Percentiles rank a stretch among this genome's conserved stretches.
These are phyloP conservation scores for Zaprionus bogoriensis DNA, from an alignment of 2,888 invertebrate species.

Conservation along the genomic window DNA sequence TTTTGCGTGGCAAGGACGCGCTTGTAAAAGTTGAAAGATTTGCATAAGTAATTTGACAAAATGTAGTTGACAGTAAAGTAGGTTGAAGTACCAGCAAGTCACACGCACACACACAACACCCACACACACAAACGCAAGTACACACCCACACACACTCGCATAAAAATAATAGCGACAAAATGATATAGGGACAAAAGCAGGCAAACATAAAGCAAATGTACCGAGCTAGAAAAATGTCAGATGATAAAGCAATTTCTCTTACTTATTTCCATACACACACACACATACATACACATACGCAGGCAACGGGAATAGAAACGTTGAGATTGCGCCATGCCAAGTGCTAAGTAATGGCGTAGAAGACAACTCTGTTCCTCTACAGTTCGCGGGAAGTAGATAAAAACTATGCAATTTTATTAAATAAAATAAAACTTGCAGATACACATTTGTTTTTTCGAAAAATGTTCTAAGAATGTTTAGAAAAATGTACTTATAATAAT, in stretches of 20 bases:
- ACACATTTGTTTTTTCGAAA: too few relatives aligned
- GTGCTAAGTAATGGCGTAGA: background rate
- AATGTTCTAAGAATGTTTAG: too few relatives aligned
- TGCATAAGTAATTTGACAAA: constrained; percentile 80
- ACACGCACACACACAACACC: constrained; percentile 27
- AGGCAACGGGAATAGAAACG: constrained; percentile 19
- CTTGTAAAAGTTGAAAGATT: constrained; percentile 77
- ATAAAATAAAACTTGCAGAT: too few relatives aligned
- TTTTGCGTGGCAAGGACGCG: constrained; percentile 68
- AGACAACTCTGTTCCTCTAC: too few relatives aligned
- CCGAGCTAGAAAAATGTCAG: constrained; percentile 48
- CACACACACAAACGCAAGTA: too few relatives aligned
- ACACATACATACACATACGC: constrained; percentile 48
- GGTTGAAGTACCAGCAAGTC: constrained; percentile 52
- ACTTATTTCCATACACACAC: constrained; percentile 49
- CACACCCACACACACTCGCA: constrained; percentile 13
- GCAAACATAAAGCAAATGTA: constrained; percentile 45
- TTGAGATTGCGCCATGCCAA: constrained; percentile 5
- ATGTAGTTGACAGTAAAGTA: constrained; percentile 78
- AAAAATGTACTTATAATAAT: too few relatives aligned
- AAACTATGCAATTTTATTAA: background rate
- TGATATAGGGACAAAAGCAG: constrained; percentile 42
- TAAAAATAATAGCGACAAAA: constrained; percentile 48
- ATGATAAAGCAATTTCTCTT: constrained; percentile 69
- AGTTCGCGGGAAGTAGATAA: too few relatives aligned